Evolutionary conservation across 1,140 invertebrate species (phyloP).

Genomic region (Penaeus japonicus): DNA sequence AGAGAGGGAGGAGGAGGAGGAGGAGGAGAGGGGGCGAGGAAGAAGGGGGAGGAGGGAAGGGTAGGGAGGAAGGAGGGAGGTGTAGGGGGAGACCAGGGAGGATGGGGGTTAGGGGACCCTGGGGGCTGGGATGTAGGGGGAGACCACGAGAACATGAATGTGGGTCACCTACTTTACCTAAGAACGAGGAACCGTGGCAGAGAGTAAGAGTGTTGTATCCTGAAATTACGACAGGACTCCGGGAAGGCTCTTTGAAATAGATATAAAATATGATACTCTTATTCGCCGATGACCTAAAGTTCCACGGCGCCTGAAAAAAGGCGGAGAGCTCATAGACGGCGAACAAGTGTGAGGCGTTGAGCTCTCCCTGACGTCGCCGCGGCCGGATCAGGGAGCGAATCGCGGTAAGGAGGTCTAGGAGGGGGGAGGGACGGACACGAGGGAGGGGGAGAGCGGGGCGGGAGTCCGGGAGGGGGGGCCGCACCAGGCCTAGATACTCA

Average conservation of each 20-base stretch:
- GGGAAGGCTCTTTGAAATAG: neutral
- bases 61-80: neutral
- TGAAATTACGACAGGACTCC: neutral
- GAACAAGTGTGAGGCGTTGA: too few relatives aligned
- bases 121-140: neutral
- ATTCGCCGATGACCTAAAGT: too few relatives aligned
- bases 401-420: neutral
- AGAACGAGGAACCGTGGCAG: conserved; percentile 19
- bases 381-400: conserved; percentile 18
- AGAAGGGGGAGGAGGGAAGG: neutral
- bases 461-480: neutral
- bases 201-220: conserved; percentile 26
- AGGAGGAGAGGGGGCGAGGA: neutral
- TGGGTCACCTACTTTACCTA: conserved; percentile 38
- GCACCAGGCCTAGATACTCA: conserved; percentile 11
- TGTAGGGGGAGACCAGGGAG: neutral
- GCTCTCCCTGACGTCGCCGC: neutral
- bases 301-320: too few relatives aligned
- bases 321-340: too few relatives aligned
- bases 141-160: conserved; percentile 4
- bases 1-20: neutral
- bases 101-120: neutral
- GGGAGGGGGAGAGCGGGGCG: too few relatives aligned
- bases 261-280: too few relatives aligned
- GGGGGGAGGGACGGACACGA: too few relatives aligned